Evolutionary conservation across 92 coral and sea anemone genomes (phyloP).

Genomic region (Zoanthus gigantus): DNA sequence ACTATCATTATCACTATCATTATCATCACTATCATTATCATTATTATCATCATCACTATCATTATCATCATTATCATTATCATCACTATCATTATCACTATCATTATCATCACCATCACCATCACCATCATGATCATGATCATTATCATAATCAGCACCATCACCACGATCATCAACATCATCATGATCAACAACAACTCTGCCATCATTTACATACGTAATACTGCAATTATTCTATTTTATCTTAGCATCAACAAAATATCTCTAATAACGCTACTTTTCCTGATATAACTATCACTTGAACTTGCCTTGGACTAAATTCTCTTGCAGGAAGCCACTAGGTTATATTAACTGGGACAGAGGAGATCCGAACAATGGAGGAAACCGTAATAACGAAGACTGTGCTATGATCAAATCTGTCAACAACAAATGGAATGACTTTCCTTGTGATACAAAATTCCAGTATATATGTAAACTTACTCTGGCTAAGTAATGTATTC

Average conservation of each 20-base stretch:
- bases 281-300: background rate
- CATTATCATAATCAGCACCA: background rate
- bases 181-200: no score
- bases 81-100: background rate
- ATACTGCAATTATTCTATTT: no score
- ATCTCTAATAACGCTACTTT: background rate
- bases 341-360: slow-evolving; percentile 36
- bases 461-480: slow-evolving; percentile 35
- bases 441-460: slow-evolving; percentile 38
- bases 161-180: no score
- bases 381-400: slow-evolving; percentile 20
- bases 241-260: no score
- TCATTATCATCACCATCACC: background rate
- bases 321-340: slow-evolving; percentile 2
- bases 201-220: no score
- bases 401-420: slow-evolving; percentile 31
- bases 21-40: background rate
- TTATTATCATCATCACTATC: no score
- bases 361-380: slow-evolving; percentile 44
- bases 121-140: background rate
- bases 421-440: slow-evolving; percentile 42
- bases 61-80: background rate
- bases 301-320: background rate
- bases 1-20: background rate
- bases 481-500: background rate